Percentiles rank a stretch among this genome's conserved stretches.
These are phyloP conservation scores for Apistogramma diplotaenia DNA, from an alignment of 2,113 vertebrate genomes.

Conservation along the genomic window DNA sequence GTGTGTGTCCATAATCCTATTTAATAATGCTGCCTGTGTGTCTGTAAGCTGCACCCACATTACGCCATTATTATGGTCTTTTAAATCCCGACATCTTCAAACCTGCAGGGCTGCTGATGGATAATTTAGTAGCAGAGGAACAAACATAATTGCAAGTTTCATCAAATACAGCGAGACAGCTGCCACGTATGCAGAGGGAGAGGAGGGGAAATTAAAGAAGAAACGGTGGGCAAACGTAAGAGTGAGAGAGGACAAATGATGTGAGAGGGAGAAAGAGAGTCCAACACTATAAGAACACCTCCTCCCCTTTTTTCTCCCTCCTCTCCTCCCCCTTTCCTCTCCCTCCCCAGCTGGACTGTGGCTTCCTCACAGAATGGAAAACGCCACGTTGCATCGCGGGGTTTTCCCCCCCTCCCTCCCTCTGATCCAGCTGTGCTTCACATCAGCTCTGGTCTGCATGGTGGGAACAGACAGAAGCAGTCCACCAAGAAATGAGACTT, in stretches of 20 bases:
- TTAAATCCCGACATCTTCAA: neutral
- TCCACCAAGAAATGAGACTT: neutral
- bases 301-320: conserved; percentile 6
- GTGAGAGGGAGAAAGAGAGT: conserved; percentile 23
- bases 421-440: conserved; percentile 75
- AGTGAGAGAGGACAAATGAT: neutral
- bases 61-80: neutral
- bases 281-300: conserved; percentile 46
- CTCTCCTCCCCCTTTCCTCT: neutral
- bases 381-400: conserved; percentile 77
- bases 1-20: neutral
- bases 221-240: neutral
- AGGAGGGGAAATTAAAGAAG: neutral
- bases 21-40: neutral
- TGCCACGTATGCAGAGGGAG: conserved; percentile 53
- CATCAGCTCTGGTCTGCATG: conserved; percentile 41
- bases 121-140: neutral
- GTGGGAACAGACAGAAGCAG: conserved; percentile 64
- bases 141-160: conserved; percentile 29
- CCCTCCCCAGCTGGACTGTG: conserved; percentile 22
- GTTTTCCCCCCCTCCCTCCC: conserved; percentile 22
- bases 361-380: conserved; percentile 69
- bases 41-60: neutral
- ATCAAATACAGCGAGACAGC: conserved; percentile 9
- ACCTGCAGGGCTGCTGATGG: conserved; percentile 10